phyloP scores from a whole-genome alignment of 1,140 invertebrate genomes.

The silkworm (Bombyx mori) region DNA sequence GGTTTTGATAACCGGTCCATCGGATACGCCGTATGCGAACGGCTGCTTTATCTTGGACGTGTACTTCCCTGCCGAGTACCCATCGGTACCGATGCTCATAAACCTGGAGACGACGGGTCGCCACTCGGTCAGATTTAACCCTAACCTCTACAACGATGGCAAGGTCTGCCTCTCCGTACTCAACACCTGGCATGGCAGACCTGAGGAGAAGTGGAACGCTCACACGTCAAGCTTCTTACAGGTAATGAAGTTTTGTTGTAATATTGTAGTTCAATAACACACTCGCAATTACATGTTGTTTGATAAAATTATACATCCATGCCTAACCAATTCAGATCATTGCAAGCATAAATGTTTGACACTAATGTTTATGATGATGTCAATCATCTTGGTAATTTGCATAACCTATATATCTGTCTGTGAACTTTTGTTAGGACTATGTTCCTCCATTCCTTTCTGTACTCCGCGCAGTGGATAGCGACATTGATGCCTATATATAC shows the following conservation, averaged over 20 bases:
- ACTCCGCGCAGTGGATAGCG: too few relatives aligned
- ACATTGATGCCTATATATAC: too few relatives aligned
- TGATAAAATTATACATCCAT: too few relatives aligned
- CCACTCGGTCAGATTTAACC: constrained; percentile 95
- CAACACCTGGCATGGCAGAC: constrained; percentile 97
- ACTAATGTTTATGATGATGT: too few relatives aligned
- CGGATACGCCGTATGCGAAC: constrained; percentile 91
- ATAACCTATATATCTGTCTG: too few relatives aligned
- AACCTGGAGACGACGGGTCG: constrained; percentile 96
- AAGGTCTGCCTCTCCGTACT: constrained; percentile 96
- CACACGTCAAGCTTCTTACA: constrained; percentile 97
- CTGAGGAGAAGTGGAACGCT: constrained; percentile 99
- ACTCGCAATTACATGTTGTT: too few relatives aligned
- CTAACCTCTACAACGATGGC: constrained; percentile 97
- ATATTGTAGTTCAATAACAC: too few relatives aligned
- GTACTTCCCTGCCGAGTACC: constrained; percentile 92
- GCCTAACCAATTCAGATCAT: too few relatives aligned
- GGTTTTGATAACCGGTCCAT: constrained; percentile 93
- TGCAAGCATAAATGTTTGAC: too few relatives aligned
- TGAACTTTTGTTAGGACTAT: too few relatives aligned
- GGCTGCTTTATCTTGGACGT: constrained; percentile 93
- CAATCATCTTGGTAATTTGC: too few relatives aligned
- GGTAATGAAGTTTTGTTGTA: constrained; percentile 64
- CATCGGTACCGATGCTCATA: constrained; percentile 85
- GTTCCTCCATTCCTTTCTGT: too few relatives aligned